Conservation (phyloP, 1,140 invertebrate species). For the Marisa cornuarietis region DNA sequence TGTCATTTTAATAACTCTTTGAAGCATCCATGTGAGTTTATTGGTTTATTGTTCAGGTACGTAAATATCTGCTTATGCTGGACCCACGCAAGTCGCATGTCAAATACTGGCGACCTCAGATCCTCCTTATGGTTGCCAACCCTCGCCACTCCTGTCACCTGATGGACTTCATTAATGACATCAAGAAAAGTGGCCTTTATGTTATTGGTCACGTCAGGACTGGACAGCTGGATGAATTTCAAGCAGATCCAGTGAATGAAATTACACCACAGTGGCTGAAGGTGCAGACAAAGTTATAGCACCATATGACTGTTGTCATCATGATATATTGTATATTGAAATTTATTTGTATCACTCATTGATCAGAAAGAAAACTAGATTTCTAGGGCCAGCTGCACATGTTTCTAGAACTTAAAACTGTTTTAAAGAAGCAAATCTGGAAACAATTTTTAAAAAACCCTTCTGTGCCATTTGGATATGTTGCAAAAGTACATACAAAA, state of each 20-base stretch:
- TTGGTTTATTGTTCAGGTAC: constrained; percentile 72
- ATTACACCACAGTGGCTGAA: constrained; percentile 88
- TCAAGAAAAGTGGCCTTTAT: constrained; percentile 98
- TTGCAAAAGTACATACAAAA: no score
- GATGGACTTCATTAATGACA: constrained; percentile 97
- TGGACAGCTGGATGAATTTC: constrained; percentile 55
- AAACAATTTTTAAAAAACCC: no score
- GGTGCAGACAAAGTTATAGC: not conserved
- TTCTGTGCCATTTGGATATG: no score
- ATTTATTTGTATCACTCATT: no score
- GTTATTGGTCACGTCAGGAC: constrained; percentile 91
- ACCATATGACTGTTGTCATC: no score
- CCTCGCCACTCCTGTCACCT: constrained; percentile 89
- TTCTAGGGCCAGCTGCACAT: no score
- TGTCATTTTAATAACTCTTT: constrained; percentile 21
- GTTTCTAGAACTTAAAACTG: no score
- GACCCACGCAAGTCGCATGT: constrained; percentile 97
- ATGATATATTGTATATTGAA: no score
- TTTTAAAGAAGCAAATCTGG: no score
- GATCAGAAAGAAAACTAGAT: no score
- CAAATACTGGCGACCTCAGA: constrained; percentile 99
- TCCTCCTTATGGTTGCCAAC: constrained; percentile 90
- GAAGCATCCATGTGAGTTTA: constrained; percentile 16
- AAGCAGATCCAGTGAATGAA: constrained; percentile 63
- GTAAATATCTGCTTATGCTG: constrained; percentile 95